phyloP scores from a whole-genome alignment of 2,113 vertebrate genomes.

The Ginglymostoma cirratum region DNA sequence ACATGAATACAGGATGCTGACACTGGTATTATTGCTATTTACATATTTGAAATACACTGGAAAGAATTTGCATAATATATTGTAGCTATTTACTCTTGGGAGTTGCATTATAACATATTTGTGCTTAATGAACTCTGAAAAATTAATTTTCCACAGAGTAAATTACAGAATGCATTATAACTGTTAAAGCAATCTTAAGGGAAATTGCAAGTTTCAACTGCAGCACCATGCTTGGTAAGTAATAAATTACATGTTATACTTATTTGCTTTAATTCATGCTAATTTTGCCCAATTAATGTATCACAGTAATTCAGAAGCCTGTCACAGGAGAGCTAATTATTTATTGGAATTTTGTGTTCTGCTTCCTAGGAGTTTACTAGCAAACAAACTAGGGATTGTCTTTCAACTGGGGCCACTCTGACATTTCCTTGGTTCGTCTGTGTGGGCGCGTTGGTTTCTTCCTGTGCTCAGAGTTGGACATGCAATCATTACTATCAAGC shows the following conservation, averaged over 20 bases:
- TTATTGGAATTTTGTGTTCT: slow-evolving; percentile 80
- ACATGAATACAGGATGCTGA: slow-evolving; percentile 60
- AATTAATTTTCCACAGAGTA: slow-evolving; percentile 99
- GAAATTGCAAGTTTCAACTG: slow-evolving; percentile 94
- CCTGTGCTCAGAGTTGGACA: slow-evolving; percentile 48
- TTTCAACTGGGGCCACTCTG: slow-evolving; percentile 59
- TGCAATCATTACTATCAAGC: slow-evolving; percentile 52
- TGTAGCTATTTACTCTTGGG: slow-evolving; percentile 85
- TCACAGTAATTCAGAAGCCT: slow-evolving; percentile 92
- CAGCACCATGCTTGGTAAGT: slow-evolving; percentile 98
- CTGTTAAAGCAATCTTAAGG: slow-evolving; percentile 99
- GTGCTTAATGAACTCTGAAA: slow-evolving; percentile 99
- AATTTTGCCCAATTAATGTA: slow-evolving; percentile 99
- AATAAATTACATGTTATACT: slow-evolving; percentile 99
- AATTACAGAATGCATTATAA: slow-evolving; percentile 99
- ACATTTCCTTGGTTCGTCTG: slow-evolving; percentile 56
- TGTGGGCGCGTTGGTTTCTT: slow-evolving; percentile 49
- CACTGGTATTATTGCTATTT: slow-evolving; percentile 88
- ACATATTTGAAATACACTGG: slow-evolving; percentile 84
- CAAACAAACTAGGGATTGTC: slow-evolving; percentile 75
- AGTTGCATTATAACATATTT: slow-evolving; percentile 98
- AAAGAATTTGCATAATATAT: slow-evolving; percentile 97
- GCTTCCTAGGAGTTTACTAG: slow-evolving; percentile 73
- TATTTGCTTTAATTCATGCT: slow-evolving; percentile 99
- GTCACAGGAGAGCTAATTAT: slow-evolving; percentile 99